These are phyloP conservation scores for Acipenser oxyrinchus DNA, from an alignment of 2,797 vertebrate species.

Conservation along the genomic window DNA sequence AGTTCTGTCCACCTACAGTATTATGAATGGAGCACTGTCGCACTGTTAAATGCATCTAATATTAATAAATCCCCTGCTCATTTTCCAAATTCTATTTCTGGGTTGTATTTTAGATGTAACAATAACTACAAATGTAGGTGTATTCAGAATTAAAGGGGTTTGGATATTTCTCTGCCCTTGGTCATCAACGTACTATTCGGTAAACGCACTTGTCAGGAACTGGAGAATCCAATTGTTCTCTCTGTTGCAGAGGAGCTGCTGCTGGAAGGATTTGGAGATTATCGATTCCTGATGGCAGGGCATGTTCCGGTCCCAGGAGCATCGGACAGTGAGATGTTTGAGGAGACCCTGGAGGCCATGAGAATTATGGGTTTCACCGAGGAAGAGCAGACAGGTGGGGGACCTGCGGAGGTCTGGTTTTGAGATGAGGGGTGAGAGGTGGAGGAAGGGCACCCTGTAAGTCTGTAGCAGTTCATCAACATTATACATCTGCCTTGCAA, in stretches of 20 bases:
- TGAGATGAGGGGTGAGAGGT: no score
- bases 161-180: no score
- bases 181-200: no score
- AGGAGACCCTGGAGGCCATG: slow-evolving; percentile 93
- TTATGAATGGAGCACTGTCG: no score
- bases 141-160: not conserved
- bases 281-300: slow-evolving; percentile 81
- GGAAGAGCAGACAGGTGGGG: slow-evolving; percentile 74
- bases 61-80: no score
- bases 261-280: slow-evolving; percentile 77
- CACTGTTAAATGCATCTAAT: no score
- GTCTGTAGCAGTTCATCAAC: no score
- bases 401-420: not conserved
- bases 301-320: slow-evolving; percentile 77
- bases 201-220: no score
- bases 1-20: not conserved
- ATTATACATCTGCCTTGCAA: no score
- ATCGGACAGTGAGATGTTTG: slow-evolving; percentile 86
- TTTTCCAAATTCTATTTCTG: no score
- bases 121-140: not conserved
- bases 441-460: no score
- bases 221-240: slow-evolving; percentile 1
- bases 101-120: not conserved
- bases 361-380: slow-evolving; percentile 83
- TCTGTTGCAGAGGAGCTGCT: slow-evolving; percentile 74